A percentile compares a stretch with the other conserved stretches of the same genome.
phyloP scores from a whole-genome alignment of 2,888 invertebrate species.

The Sceliomorpha sp. region DNA sequence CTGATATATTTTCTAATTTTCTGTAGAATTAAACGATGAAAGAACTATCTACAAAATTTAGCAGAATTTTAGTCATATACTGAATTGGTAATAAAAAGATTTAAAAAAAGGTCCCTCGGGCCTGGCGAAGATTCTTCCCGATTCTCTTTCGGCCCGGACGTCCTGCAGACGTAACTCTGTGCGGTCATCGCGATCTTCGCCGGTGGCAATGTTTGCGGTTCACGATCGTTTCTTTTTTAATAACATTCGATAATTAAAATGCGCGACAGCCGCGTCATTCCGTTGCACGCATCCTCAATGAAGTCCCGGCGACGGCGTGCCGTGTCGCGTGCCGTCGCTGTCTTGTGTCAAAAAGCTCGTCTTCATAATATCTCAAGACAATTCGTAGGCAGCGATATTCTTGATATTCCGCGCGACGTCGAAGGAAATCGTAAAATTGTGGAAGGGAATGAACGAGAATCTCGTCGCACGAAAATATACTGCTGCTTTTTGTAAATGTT shows the following conservation, averaged over 20 bases:
- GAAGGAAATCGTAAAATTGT: conserved; percentile 42
- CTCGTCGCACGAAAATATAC: no score
- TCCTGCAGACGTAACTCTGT: conserved; percentile 43
- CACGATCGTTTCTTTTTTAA: conserved; percentile 31
- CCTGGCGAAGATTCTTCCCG: conserved; percentile 11
- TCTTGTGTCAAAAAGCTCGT: conserved; percentile 32
- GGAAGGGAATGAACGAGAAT: conserved; percentile 7
- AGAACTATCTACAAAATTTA: no score
- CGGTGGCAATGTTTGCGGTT: conserved; percentile 23
- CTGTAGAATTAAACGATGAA: no score
- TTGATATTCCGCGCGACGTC: conserved; percentile 32
- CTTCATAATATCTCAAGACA: conserved; percentile 14
- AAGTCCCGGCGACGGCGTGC: conserved; percentile 39
- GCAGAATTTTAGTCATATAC: no score
- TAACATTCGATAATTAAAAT: conserved; percentile 52
- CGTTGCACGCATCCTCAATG: conserved; percentile 57
- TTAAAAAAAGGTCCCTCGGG: neutral
- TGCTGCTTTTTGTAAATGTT: no score
- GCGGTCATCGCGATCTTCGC: conserved; percentile 20
- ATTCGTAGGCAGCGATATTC: conserved; percentile 2
- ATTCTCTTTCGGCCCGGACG: conserved; percentile 53
- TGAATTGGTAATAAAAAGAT: no score
- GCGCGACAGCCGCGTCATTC: conserved; percentile 46
- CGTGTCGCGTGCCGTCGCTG: conserved; percentile 53
- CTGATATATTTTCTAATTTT: no score